Evolutionary conservation across 2,797 vertebrate genomes (phyloP), one percentile per base, ranked within the genome.

Genomic region (Gadopsis bispinosus): DNA sequence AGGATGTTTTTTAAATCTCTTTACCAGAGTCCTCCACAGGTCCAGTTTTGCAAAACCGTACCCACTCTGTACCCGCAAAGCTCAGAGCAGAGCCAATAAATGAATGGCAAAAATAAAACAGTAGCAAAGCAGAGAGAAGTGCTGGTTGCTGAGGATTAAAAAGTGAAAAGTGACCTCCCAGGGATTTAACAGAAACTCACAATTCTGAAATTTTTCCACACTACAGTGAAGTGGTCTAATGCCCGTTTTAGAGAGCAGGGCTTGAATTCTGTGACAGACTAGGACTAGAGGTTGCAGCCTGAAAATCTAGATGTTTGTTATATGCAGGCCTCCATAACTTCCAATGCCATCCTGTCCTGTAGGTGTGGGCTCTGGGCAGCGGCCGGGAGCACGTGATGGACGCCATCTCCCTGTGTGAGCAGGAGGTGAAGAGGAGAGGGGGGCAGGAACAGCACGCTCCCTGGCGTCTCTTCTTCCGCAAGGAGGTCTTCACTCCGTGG

Each of bases 401-500:
- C 0, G 96, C 96, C 76, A 96, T 99, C 77, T 97, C 97, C 10
- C 97, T 97, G 91, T 99, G 98, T 17, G 98, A 99, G 80, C 98
- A 99, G 90, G 95, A 97, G 14, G 95, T 94, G 3, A 96, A 90
- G 88, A 94, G 95, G 72, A 94, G 74, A 14, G 96, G 97, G 0
- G 96, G 95, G 0, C 96, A 96, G 1, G 97, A 97, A 67, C 96
- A 96, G 72, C 95, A 98, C 0, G 93, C 97, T 0, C 97, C 98
- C 4, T 99, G 98, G 98, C 94, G 97, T 1, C 93, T 99, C 60
- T 96, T 96, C 89, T 98, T 97, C 93, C 96, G 97, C 10, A 99
- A 99, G 89, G 98, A 99, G 86, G 93, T 99, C 88, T 99, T 99
- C 89, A 96, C 96, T 0, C 98, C 98, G 0, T 99, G 98, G 98